phyloP scores from a whole-genome alignment of 2,888 invertebrate species.

The Gandaritis pyraliata region DNA sequence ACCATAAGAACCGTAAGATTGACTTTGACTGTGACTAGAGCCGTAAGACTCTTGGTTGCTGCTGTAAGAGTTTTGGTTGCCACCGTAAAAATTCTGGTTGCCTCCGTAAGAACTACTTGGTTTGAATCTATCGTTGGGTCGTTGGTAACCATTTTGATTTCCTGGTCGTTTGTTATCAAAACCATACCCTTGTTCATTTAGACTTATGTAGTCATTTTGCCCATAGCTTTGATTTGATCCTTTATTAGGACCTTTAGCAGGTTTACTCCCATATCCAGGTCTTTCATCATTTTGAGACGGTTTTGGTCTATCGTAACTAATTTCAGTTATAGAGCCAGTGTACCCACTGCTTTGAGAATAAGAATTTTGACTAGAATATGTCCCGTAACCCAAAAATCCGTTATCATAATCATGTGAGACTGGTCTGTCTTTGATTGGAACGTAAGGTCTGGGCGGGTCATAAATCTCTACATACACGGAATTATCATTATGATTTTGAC shows the following conservation, averaged over 20 bases:
- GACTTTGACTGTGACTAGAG: slow-evolving; percentile 10
- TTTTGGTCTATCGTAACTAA: slow-evolving; percentile 42
- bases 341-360: slow-evolving; percentile 50
- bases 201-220: slow-evolving; percentile 22
- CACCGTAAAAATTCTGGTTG: slow-evolving; percentile 27
- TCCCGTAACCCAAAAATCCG: slow-evolving; percentile 58
- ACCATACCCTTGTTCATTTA: slow-evolving; percentile 17
- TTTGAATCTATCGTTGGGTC: slow-evolving; percentile 34
- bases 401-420: slow-evolving; percentile 46
- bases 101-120: slow-evolving; percentile 30
- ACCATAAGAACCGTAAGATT: slow-evolving; percentile 30
- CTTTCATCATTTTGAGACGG: slow-evolving; percentile 32
- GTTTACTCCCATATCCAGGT: slow-evolving; percentile 23
- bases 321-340: slow-evolving; percentile 47
- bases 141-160: slow-evolving; percentile 26
- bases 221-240: slow-evolving; percentile 10
- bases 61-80: slow-evolving; percentile 19
- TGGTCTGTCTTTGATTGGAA: slow-evolving; percentile 51
- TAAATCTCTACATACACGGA: slow-evolving; percentile 70
- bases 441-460: slow-evolving; percentile 71
- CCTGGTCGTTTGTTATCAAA: slow-evolving; percentile 18
- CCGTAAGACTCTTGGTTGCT: slow-evolving; percentile 24
- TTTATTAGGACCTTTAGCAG: slow-evolving; percentile 2
- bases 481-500: slow-evolving; percentile 63
- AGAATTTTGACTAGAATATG: slow-evolving; percentile 57